These are phyloP conservation scores for Hyphantria cunea DNA, from an alignment of 1,140 invertebrate species.

Conservation along the genomic window DNA sequence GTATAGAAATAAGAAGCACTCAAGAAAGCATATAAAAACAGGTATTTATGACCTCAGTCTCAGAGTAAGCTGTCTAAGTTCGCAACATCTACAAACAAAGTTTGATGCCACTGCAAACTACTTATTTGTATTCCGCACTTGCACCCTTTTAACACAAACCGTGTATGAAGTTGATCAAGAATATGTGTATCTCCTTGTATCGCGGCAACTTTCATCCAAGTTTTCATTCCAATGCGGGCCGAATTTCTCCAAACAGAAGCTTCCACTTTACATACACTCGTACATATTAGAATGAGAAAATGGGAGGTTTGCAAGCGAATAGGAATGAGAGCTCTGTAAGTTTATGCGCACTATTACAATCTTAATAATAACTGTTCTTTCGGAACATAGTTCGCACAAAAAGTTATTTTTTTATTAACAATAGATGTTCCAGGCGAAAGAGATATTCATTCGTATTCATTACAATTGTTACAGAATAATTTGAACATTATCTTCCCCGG, in stretches of 20 bases:
- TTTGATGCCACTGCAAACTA: neutral
- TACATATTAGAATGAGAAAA: conserved; percentile 14
- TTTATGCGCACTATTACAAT: conserved; percentile 4
- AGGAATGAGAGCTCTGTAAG: conserved; percentile 7
- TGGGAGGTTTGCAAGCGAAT: conserved; percentile 8
- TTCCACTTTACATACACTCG: conserved; percentile 10
- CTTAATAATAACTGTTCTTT: conserved; percentile 2
- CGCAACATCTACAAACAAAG: neutral
- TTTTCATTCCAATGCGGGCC: conserved; percentile 30
- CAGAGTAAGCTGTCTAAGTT: too few species aligned
- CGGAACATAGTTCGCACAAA: conserved; percentile 1
- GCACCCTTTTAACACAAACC: conserved; percentile 19
- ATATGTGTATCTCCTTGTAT: conserved; percentile 29
- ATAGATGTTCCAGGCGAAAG: conserved; percentile 43
- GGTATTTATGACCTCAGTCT: too few species aligned
- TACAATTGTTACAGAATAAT: conserved; percentile 67
- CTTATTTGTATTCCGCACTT: conserved; percentile 3
- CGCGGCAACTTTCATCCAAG: conserved; percentile 20
- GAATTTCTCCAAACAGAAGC: conserved; percentile 26
- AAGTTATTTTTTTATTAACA: conserved; percentile 41
- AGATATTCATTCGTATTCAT: conserved; percentile 66
- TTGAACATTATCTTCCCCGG: conserved; percentile 58
- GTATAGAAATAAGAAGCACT: too few species aligned
- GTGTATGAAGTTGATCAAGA: conserved; percentile 28
- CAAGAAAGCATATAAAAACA: too few species aligned